Percentiles rank a stretch among this genome's conserved stretches.
Conservation (phyloP, 2,113 vertebrate species). For the Hypanus sabinus region DNA sequence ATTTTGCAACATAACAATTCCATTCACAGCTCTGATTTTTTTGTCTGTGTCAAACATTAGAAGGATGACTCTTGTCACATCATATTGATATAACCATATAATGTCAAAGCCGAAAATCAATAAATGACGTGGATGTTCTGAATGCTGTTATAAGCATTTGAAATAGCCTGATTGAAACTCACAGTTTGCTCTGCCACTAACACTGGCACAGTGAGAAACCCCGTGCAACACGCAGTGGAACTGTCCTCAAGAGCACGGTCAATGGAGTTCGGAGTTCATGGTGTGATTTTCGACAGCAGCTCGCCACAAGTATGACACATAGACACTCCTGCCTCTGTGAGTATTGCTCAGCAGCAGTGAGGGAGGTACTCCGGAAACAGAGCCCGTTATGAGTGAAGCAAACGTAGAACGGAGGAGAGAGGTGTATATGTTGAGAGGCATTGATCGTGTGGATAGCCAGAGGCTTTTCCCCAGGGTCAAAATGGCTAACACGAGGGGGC, state of each 20-base stretch:
- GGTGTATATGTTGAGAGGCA: no score
- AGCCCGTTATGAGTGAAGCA: background rate
- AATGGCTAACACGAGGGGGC: no score
- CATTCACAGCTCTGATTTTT: background rate
- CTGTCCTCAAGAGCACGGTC: background rate
- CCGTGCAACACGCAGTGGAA: background rate
- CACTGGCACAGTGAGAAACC: background rate
- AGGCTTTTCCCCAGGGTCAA: no score
- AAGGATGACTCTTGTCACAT: background rate
- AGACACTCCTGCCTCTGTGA: background rate
- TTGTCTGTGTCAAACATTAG: background rate
- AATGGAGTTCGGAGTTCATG: background rate
- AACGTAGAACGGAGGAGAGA: background rate
- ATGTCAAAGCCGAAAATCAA: slow-evolving; percentile 6
- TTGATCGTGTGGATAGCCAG: no score
- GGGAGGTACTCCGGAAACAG: background rate
- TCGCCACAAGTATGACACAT: background rate
- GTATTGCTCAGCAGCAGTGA: background rate
- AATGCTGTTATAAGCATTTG: background rate
- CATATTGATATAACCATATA: background rate
- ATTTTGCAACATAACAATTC: background rate
- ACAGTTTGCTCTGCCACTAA: background rate
- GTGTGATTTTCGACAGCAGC: background rate
- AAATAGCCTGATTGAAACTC: background rate
- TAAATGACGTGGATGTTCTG: background rate